Evolutionary conservation across 64 coral and sea anemone genomes (phyloP), one percentile per base, ranked within the genome.

Genomic region (Montipora capricornis): DNA sequence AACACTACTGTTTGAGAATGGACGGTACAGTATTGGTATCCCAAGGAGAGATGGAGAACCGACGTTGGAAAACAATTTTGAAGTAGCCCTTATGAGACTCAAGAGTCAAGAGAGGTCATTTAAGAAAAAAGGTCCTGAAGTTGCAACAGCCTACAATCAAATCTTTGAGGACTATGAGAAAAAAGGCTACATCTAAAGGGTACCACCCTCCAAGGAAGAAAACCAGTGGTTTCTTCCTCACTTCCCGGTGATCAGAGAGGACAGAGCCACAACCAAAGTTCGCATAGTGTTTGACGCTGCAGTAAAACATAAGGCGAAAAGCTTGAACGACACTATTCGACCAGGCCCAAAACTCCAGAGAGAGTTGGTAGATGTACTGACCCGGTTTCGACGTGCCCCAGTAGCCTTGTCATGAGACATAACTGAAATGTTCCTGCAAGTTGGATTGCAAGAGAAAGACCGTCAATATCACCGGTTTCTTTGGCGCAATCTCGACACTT

Each of bases 281-380:
- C 14, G 48, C 6, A 62, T 90, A 12, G 78, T 29, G 29, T 29
- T 89, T 45, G 87, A 94, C 74, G 88, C 93, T 14, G 88, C 88
- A 45, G 88, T 70, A 12, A 89, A 90, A 69, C 73, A 90, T 82
- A 19, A 95, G 4, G 78, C 87, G 0, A 84, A 90, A 82, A 94
- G 93, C 52, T 68, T 90, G 44, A 94, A 94, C 49, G 88, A 91
- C 57, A 47, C 88, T 5, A 95, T 95, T 12, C 57, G 70, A 57
- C 71, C 69, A 8, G 73, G 88, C 55, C 83, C 84, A 2, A 91
- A 91, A 48, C 71, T 96, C 68, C 95, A 93, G 49, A 78, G 45
- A 52, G 91, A 91, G 20, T 37, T 91, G 8, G 67, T 74, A 3
- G 83, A 95, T 82, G 89, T 86, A 57, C 64, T 95, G 58, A 87